Percentiles rank a stretch among this genome's conserved stretches.
phyloP scores from a whole-genome alignment of 2,797 vertebrate species.

The Sciurus vulgaris region DNA sequence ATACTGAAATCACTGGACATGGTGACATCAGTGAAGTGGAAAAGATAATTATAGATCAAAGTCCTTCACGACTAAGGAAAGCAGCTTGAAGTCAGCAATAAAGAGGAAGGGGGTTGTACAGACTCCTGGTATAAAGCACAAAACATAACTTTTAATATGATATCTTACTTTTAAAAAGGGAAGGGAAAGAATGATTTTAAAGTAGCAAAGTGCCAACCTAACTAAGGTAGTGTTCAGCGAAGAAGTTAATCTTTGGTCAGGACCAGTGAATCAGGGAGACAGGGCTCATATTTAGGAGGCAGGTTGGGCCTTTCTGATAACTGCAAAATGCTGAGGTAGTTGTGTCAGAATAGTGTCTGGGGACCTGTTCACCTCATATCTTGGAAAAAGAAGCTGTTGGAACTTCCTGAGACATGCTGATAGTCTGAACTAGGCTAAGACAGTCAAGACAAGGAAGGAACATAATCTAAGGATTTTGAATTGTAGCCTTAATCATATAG shows the following conservation, averaged over 20 bases:
- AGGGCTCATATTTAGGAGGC: background rate
- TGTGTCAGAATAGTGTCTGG: background rate
- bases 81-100: background rate
- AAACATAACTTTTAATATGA: background rate
- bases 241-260: background rate
- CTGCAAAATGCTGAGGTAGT: background rate
- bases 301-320: background rate
- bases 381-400: background rate
- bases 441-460: background rate
- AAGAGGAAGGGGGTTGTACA: background rate
- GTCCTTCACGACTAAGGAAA: background rate
- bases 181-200: slow-evolving; percentile 41
- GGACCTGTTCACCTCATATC: background rate
- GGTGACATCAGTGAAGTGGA: background rate
- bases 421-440: background rate
- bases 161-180: background rate
- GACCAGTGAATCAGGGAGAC: background rate
- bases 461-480: slow-evolving; percentile 11
- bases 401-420: slow-evolving; percentile 3
- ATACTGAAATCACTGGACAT: background rate
- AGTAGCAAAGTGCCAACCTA: background rate
- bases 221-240: background rate
- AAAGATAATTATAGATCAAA: slow-evolving; percentile 1
- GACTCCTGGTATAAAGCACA: background rate
- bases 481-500: slow-evolving; percentile 18